Base-by-base conservation (phyloP, 2,888 invertebrate species). In the Meliscaeva auricollis region DNA sequence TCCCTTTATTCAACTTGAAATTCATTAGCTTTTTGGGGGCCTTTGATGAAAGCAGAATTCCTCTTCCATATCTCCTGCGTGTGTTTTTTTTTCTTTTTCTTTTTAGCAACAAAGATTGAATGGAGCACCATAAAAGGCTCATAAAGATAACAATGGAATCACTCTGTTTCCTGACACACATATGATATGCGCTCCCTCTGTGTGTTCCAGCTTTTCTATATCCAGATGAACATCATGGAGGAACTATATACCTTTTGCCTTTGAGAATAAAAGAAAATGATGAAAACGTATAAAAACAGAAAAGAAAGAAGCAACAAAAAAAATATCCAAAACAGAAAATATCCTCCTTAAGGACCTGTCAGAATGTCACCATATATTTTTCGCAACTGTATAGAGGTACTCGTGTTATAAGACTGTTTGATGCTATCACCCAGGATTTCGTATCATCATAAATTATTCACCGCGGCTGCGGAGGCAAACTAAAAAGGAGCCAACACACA, bases 271-370 rank as follows among this genome's bases (percentile, higher is more conserved):
- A n/a, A 69, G 8, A 76, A 70, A 68, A 52, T 46, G 30, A 44
- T 44, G 73, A 73, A 54, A 48, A 64, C 5, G 26, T 41, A n/a
- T 13, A 62, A 68, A 15, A 44, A 38, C n/a, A n/a, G n/a, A 38
- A 1, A 58, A 32, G 13, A 35, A 38, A 66, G 11, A 35, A 35
- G 15, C 0, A 2, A 50, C 5, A 15, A 22, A 30, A 54, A 9
- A 50, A 38, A 26, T 58, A 58, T 58, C 35, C 35, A n/a, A 58
- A 46, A 54, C 15, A 62, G 46, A 22, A 80, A 80, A 50, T 80
- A 85, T 72, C 73, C 81, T 69, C 81, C 73, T 81, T 85, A 85
- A 85, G 81, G 85, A 85, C 85, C 85, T 81, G 85, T 85, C 85
- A 85, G 81, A 64, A 76, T 81, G 80, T 81, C 73, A 81, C 85